Conservation (phyloP, 2,113 vertebrate genomes). For the Oryzias melastigma region DNA sequence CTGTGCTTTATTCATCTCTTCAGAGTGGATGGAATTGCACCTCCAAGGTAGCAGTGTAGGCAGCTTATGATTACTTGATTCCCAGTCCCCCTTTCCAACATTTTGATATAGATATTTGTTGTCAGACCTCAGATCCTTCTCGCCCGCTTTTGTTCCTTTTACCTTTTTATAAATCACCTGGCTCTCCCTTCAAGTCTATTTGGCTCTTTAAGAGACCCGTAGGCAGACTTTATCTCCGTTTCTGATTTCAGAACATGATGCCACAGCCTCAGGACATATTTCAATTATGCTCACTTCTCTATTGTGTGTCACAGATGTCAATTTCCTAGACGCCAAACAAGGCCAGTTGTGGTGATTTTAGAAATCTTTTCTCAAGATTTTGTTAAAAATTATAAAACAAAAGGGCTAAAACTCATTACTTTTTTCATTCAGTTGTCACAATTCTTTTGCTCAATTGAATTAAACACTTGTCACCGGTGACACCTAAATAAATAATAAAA, state of each 20-base stretch:
- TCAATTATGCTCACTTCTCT: slow-evolving; percentile 53
- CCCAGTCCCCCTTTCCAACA: slow-evolving; percentile 12
- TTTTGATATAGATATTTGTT: slow-evolving; percentile 55
- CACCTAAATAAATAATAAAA: no score
- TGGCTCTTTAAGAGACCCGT: slow-evolving; percentile 29
- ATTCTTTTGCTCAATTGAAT: no score
- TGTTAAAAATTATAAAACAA: no score
- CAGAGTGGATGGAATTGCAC: slow-evolving; percentile 68
- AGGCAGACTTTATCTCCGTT: slow-evolving; percentile 44
- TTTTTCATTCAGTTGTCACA: no score
- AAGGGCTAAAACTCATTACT: no score
- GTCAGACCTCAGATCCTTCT: slow-evolving; percentile 34
- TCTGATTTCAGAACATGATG: slow-evolving; percentile 69
- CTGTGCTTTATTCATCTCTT: slow-evolving; percentile 57
- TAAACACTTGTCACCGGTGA: no score
- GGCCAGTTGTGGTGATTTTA: slow-evolving; percentile 2
- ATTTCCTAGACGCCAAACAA: slow-evolving; percentile 37
- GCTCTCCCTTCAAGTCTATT: slow-evolving; percentile 15
- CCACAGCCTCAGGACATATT: slow-evolving; percentile 45
- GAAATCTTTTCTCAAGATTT: no score
- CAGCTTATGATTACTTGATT: slow-evolving; percentile 61
- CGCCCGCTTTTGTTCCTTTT: slow-evolving; percentile 30
- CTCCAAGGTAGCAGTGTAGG: slow-evolving; percentile 65
- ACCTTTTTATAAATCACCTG: slow-evolving; percentile 65
- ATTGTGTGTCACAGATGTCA: slow-evolving; percentile 60